Evolutionary conservation across 2,888 invertebrate species (phyloP), one percentile per base, ranked within the genome.

Genomic region (Drosophila cognata): DNA sequence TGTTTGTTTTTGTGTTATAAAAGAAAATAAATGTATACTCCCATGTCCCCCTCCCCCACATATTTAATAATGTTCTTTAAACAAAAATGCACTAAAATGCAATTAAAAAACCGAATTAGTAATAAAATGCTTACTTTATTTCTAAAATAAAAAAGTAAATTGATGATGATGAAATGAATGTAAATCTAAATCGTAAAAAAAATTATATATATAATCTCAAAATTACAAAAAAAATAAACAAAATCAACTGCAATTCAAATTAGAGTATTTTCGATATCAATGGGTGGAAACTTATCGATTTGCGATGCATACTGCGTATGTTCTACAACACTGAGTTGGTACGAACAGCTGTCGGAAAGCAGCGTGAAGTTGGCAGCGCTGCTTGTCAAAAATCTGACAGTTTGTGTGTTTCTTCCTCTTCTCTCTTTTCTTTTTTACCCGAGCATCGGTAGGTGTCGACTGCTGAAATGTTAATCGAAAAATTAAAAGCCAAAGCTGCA

Each of bases 391-490:
- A 69, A 57, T 81, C 79, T 85, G 71, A 75, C 76, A 76, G 50
- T 74, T 73, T 74, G 75, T 58, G 59, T 70, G 65, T 82, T 66
- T 82, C 90, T 84, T 85, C 87, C 80, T 91, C 84, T 85, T 89
- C 86, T 89, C 90, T 91, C 91, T 91, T 92, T 92, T 91, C 91
- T 91, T 91, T 91, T 92, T 91, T 86, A 90, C 73, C 83, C 86
- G 90, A 92, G 91, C 91, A 92, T 92, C 87, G 92, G 92, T 92
- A 92, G 89, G 92, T 92, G 91, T 86, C 82, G 86, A 86, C 56
- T 85, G 76, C 71, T 71, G 36, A 73, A 82, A 88, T 78, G 79
- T 51, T 75, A 89, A 92, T 92, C 92, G 66, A 2, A 31, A 77
- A 90, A 84, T 83, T 88, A 89, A 76, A 71, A 53, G 33, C 48